A percentile compares a stretch with the other conserved stretches of the same genome.
These are phyloP conservation scores for Gyrodactylus salaris DNA, from an alignment of 1,140 invertebrate genomes.

Conservation along the genomic window DNA sequence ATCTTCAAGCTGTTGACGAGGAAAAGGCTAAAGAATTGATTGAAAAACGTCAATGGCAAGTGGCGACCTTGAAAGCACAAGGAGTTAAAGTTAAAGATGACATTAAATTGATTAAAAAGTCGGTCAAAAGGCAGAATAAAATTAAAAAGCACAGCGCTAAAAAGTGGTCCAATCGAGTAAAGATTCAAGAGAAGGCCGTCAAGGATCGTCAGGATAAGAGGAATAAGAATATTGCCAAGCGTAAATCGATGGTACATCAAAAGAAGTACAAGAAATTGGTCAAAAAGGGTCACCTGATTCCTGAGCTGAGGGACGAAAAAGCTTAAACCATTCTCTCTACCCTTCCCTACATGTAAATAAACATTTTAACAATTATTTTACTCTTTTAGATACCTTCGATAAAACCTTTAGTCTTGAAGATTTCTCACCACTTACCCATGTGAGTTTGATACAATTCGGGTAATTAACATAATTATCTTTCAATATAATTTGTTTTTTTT, in stretches of 20 bases:
- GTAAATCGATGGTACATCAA: background rate
- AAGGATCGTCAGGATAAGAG: background rate
- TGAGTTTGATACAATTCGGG: too few relatives aligned
- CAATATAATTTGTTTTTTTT: too few relatives aligned
- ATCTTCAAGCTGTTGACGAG: background rate
- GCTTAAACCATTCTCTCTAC: too few relatives aligned
- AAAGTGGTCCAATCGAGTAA: background rate
- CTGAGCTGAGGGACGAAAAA: background rate
- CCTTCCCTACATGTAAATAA: too few relatives aligned
- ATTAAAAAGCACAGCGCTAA: background rate
- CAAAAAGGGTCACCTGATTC: background rate
- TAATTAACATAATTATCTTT: too few relatives aligned
- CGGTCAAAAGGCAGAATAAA: background rate
- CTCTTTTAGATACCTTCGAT: too few relatives aligned
- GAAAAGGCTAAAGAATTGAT: background rate
- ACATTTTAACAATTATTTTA: too few relatives aligned
- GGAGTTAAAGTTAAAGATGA: background rate
- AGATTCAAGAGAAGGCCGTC: background rate
- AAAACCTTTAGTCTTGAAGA: too few relatives aligned
- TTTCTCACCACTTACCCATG: too few relatives aligned
- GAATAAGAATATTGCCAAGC: background rate
- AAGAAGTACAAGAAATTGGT: background rate
- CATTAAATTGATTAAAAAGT: background rate
- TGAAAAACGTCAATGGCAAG: background rate
- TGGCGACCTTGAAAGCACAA: background rate